Conservation (phyloP, 2,797 vertebrate species). For the Leptatherina wallacei region DNA sequence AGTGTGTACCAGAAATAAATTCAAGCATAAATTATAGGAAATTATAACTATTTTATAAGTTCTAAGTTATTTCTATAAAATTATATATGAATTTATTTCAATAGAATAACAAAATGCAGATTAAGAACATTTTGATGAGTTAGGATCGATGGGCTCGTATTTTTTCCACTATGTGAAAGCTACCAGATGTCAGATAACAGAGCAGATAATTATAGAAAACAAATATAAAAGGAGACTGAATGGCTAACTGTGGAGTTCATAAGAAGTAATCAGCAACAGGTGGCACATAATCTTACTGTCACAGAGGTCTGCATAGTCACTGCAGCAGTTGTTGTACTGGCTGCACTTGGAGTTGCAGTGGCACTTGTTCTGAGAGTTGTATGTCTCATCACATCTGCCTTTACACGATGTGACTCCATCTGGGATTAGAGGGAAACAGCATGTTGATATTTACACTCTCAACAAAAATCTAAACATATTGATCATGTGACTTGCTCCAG, state of each 20-base stretch:
- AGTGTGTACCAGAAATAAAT: too few species aligned
- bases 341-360: conserved; percentile 75
- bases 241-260: not conserved
- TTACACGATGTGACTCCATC: conserved; percentile 57
- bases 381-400: conserved; percentile 68
- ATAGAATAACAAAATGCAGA: too few species aligned
- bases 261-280: not conserved
- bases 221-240: not conserved
- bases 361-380: conserved; percentile 71
- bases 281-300: conserved; percentile 30
- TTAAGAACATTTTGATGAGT: too few species aligned
- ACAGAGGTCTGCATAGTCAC: conserved; percentile 64
- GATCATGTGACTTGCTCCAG: not conserved
- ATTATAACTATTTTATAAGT: too few species aligned
- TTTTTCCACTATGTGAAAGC: too few species aligned
- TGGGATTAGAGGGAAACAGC: not conserved
- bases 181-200: too few species aligned
- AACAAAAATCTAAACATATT: not conserved
- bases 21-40: too few species aligned
- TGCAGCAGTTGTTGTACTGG: conserved; percentile 72
- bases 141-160: too few species aligned
- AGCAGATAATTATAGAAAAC: too few species aligned
- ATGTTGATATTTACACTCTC: not conserved
- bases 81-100: too few species aligned
- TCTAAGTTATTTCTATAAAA: too few species aligned